These are phyloP conservation scores for Harpalus rubripes DNA, from an alignment of 2,888 invertebrate genomes.

Conservation along the genomic window DNA sequence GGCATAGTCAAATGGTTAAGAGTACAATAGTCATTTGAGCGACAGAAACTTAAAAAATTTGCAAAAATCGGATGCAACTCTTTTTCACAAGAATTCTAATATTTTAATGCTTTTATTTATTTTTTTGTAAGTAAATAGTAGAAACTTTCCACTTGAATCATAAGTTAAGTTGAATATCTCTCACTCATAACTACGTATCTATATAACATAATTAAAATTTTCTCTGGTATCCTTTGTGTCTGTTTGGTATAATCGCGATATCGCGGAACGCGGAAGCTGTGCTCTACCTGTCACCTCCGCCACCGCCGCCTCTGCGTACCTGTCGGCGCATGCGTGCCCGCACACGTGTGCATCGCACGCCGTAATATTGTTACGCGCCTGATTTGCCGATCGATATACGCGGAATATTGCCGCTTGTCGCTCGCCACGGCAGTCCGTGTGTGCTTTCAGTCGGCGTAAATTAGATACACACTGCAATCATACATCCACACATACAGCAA, in stretches of 20 bases:
- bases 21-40: too few species aligned
- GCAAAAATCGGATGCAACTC: too few species aligned
- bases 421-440: neutral
- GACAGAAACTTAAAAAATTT: too few species aligned
- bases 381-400: constrained; percentile 59
- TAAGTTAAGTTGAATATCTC: too few species aligned
- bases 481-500: neutral
- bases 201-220: too few species aligned
- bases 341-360: constrained; percentile 51
- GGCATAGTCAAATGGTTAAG: too few species aligned
- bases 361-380: constrained; percentile 58
- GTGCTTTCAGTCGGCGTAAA: constrained; percentile 48
- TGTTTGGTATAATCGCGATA: constrained; percentile 1
- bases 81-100: too few species aligned
- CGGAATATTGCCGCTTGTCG: constrained; percentile 44
- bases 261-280: constrained; percentile 66
- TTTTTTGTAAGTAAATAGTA: too few species aligned
- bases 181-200: too few species aligned
- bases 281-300: constrained; percentile 64
- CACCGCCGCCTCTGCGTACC: constrained; percentile 46
- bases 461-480: constrained; percentile 62
- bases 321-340: constrained; percentile 42
- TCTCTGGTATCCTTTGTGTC: too few species aligned
- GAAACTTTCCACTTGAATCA: too few species aligned
- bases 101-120: too few species aligned